Evolutionary conservation across 1,140 invertebrate species (phyloP).

Genomic region (Scaptodrosophila lebanonensis): DNA sequence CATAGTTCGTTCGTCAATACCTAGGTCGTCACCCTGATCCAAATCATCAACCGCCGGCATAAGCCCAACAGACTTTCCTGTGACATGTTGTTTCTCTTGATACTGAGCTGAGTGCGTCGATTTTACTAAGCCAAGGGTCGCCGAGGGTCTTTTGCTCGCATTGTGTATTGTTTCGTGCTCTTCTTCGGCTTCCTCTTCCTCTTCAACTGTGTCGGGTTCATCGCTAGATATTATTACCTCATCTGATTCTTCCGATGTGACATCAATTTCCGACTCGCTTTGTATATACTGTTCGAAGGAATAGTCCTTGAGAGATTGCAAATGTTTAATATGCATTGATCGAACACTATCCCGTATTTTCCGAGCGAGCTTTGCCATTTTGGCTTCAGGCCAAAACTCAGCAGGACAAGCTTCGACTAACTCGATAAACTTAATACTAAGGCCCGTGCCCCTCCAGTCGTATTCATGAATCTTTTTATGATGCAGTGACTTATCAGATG

Average conservation of each 20-base stretch:
- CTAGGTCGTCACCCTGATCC: no score
- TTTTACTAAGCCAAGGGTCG: no score
- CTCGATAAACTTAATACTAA: slow-evolving; percentile 51
- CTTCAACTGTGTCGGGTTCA: slow-evolving; percentile 14
- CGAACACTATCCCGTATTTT: slow-evolving; percentile 20
- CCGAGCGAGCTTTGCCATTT: slow-evolving; percentile 25
- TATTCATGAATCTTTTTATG: slow-evolving; percentile 24
- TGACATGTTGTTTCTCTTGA: not conserved
- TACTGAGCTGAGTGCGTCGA: no score
- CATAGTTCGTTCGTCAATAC: not conserved
- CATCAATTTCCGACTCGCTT: slow-evolving; percentile 12
- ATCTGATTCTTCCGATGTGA: slow-evolving; percentile 24
- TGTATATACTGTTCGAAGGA: slow-evolving; percentile 21
- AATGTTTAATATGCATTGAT: slow-evolving; percentile 31
- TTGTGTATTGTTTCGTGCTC: not conserved
- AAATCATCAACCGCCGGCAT: no score
- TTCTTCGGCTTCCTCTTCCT: slow-evolving; percentile 11
- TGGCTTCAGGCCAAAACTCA: slow-evolving; percentile 23
- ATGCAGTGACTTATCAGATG: slow-evolving; percentile 22
- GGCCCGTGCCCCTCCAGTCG: slow-evolving; percentile 44
- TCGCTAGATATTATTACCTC: slow-evolving; percentile 36
- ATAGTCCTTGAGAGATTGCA: slow-evolving; percentile 28
- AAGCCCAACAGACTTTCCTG: not conserved
- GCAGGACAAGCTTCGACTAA: slow-evolving; percentile 32
- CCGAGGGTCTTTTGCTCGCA: not conserved